These are phyloP conservation scores for Nasonia oneida DNA, from an alignment of 2,888 invertebrate genomes.

Conservation along the genomic window DNA sequence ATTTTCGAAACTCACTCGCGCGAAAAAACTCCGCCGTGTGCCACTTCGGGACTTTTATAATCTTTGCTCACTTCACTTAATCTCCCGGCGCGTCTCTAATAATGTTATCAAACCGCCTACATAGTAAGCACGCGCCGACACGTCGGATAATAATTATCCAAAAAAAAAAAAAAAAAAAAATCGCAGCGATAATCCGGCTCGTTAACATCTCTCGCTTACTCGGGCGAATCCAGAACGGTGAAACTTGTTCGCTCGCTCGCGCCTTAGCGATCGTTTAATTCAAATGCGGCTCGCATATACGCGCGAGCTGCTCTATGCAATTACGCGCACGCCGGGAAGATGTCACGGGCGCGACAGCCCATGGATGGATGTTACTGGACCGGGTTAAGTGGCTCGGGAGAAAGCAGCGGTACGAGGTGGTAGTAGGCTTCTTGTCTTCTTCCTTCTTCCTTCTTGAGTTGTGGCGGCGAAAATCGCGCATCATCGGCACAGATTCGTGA, in stretches of 20 bases:
- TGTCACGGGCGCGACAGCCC: conserved; percentile 71
- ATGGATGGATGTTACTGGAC: conserved; percentile 78
- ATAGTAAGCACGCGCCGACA: background rate
- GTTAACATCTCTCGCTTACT: background rate
- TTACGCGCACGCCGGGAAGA: conserved; percentile 62
- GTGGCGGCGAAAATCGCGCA: conserved; percentile 67
- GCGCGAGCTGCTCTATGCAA: background rate
- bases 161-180: background rate
- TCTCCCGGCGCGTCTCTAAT: background rate
- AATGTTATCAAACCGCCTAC: conserved; percentile 5
- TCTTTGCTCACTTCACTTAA: background rate
- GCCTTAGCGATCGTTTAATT: conserved; percentile 3
- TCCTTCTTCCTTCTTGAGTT: background rate
- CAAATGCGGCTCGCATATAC: conserved; percentile 17
- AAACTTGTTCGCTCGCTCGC: background rate
- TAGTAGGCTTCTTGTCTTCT: conserved; percentile 56
- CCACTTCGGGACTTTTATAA: background rate
- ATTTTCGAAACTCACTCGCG: background rate
- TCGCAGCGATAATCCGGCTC: background rate
- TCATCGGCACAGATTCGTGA: conserved; percentile 34
- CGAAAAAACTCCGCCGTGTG: background rate
- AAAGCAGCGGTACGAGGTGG: conserved; percentile 69
- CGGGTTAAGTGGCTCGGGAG: conserved; percentile 78
- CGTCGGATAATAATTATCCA: background rate
- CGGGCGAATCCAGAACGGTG: conserved; percentile 15